These are phyloP conservation scores for Spodoptera picta DNA, from an alignment of 2,888 invertebrate species.

Conservation along the genomic window DNA sequence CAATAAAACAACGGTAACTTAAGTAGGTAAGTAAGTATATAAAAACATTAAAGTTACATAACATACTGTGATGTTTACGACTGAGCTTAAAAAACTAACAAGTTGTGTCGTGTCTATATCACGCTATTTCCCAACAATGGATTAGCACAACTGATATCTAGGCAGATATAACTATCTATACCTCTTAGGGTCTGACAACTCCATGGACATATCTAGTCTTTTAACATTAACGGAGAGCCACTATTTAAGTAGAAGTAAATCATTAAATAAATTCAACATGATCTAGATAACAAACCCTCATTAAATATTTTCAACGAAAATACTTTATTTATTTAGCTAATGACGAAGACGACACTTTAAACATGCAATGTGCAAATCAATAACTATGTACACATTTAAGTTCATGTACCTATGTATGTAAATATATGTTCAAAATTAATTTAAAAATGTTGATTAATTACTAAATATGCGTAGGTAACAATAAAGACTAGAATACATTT, in stretches of 20 bases:
- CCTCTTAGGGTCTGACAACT: slow-evolving; percentile 34
- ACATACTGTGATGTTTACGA: slow-evolving; percentile 47
- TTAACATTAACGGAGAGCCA: slow-evolving; percentile 59
- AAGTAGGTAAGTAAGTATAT: slow-evolving; percentile 6
- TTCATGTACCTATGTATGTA: slow-evolving; percentile 70
- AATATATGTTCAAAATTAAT: slow-evolving; percentile 81
- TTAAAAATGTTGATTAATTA: slow-evolving; percentile 85
- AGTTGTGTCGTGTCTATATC: slow-evolving; percentile 37
- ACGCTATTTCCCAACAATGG: slow-evolving; percentile 30
- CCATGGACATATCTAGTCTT: slow-evolving; percentile 38
- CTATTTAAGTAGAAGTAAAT: slow-evolving; percentile 58
- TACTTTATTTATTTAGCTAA: slow-evolving; percentile 63
- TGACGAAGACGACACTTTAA: slow-evolving; percentile 72
- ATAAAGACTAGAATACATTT: slow-evolving; percentile 89
- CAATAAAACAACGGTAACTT: slow-evolving; percentile 50
- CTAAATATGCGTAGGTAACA: slow-evolving; percentile 87
- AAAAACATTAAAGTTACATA: slow-evolving; percentile 52
- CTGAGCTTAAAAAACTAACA: slow-evolving; percentile 36
- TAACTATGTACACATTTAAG: slow-evolving; percentile 80
- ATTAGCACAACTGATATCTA: slow-evolving; percentile 42
- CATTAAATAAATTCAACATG: slow-evolving; percentile 64
- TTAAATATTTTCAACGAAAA: slow-evolving; percentile 63
- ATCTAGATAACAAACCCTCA: slow-evolving; percentile 67
- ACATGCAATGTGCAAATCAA: slow-evolving; percentile 82
- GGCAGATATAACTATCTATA: slow-evolving; percentile 32